Evolutionary conservation across 2,888 invertebrate genomes (phyloP).

Genomic region (Temnothorax unifasciatus): DNA sequence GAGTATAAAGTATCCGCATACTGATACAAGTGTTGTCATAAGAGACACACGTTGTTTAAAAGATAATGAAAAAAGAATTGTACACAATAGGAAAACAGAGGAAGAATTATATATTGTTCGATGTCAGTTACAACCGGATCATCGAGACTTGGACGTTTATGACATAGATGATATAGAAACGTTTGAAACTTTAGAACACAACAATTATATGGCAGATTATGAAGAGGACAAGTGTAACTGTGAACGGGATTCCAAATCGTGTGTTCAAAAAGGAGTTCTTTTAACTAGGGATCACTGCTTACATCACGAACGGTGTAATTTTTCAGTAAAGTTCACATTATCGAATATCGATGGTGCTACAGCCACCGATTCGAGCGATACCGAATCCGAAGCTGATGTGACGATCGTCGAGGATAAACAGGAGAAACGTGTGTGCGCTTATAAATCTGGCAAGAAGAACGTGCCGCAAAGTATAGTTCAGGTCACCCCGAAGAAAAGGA

Average conservation of each 20-base stretch:
- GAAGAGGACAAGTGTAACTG: neutral
- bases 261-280: neutral
- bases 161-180: slow-evolving; percentile 58
- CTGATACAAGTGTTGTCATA: neutral
- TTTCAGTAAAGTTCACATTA: slow-evolving; percentile 59
- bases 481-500: slow-evolving; percentile 77
- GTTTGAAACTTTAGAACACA: neutral
- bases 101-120: neutral
- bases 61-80: slow-evolving; percentile 16
- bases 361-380: slow-evolving; percentile 74
- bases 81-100: neutral
- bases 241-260: neutral
- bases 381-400: slow-evolving; percentile 74
- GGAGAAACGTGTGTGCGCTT: slow-evolving; percentile 80
- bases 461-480: slow-evolving; percentile 44
- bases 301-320: neutral
- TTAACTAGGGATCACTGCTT: neutral
- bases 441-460: slow-evolving; percentile 65
- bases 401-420: slow-evolving; percentile 74
- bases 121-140: slow-evolving; percentile 46
- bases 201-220: neutral
- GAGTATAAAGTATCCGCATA: neutral
- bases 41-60: neutral
- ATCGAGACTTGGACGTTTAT: slow-evolving; percentile 68
- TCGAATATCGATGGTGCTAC: slow-evolving; percentile 80